Percentiles rank a stretch among this genome's conserved stretches.
Evolutionary conservation across 2,888 invertebrate genomes (phyloP).

Genomic region (Caenorhabditis doughertyi): DNA sequence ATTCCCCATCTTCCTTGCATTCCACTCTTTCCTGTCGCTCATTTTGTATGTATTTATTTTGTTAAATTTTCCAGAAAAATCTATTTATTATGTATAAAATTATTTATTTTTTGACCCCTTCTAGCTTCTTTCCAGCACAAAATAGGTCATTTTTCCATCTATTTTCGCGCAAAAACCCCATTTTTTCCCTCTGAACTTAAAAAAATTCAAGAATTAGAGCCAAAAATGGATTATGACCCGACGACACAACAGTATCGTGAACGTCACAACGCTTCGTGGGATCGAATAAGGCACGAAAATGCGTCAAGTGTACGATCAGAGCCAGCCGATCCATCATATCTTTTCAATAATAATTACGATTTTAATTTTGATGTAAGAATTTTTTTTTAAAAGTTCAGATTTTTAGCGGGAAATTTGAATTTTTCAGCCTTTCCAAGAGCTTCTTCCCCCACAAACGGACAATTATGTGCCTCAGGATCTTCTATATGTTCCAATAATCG

Average conservation of each 20-base stretch:
- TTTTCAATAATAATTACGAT: slow-evolving; percentile 12
- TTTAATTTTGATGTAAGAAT: slow-evolving; percentile 17
- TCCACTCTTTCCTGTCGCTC: slow-evolving; percentile 3
- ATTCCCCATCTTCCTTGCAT: background rate
- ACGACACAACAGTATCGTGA: slow-evolving; percentile 49
- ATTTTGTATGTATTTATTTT: slow-evolving; percentile 17
- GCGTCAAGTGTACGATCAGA: slow-evolving; percentile 56
- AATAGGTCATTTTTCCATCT: background rate
- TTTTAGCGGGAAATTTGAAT: no score
- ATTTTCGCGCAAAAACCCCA: background rate
- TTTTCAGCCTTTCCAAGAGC: slow-evolving; percentile 11
- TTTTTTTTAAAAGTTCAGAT: background rate
- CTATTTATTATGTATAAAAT: slow-evolving; percentile 27
- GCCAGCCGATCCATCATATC: slow-evolving; percentile 35
- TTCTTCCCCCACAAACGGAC: background rate
- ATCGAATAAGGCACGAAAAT: slow-evolving; percentile 54
- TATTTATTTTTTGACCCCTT: slow-evolving; percentile 4
- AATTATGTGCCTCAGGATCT: slow-evolving; percentile 14
- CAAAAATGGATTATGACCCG: slow-evolving; percentile 48
- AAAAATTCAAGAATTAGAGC: background rate
- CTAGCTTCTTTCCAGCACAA: background rate
- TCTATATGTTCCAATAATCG: slow-evolving; percentile 13
- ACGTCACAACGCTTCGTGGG: slow-evolving; percentile 63
- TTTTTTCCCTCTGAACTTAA: background rate
- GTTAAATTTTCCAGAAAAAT: background rate